Base-by-base conservation (phyloP, 2,113 vertebrate species). In the Sinocyclocheilus anophthalmus region DNA sequence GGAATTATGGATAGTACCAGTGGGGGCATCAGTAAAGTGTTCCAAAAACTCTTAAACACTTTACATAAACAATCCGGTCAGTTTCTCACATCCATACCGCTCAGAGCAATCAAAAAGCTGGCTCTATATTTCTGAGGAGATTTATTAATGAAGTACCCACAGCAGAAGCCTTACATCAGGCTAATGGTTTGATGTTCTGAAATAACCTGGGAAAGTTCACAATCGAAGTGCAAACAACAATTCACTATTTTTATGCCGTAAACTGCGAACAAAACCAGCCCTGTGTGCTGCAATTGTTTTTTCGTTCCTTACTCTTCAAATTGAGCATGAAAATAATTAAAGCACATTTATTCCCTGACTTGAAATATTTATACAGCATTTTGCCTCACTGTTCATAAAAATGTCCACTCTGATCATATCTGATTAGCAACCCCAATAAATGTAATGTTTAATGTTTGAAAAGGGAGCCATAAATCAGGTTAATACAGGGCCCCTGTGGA, bases 401-500 rank as follows among this genome's bases (percentile, higher is more conserved):
- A 90, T 83, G 93, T 94, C 93, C 86, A 73, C 85, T 93, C 85
- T 48, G 85, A 93, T 94, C 84, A 30, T 85, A 92, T 93, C 91
- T 90, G 90, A 91, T n/a, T 24, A 90, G 90, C 91, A 90, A 91
- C 88, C 45, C 20, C 90, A 88, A 83, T 93, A 92, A 94, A 94
- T 91, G 89, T 91, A 91, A 92, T 88, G 89, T 90, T 93, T 94
- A 93, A 93, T 91, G 90, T 92, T 93, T 76, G 88, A 92, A 94
- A 89, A 89, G 91, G 91, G 92, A 90, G 76, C 83, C 89, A 91
- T 95, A 94, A 95, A 94, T 95, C 94, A 93, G 81, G 63, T 91
- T 92, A 90, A 90, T 91, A 93, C 92, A 88, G 86, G 83, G 86
- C 88, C 86, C 88, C 4, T 75, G 67, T 91, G 85, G 72, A 90